These are phyloP conservation scores for Grammomys surdaster DNA, from an alignment of 2,113 vertebrate species.

Conservation along the genomic window DNA sequence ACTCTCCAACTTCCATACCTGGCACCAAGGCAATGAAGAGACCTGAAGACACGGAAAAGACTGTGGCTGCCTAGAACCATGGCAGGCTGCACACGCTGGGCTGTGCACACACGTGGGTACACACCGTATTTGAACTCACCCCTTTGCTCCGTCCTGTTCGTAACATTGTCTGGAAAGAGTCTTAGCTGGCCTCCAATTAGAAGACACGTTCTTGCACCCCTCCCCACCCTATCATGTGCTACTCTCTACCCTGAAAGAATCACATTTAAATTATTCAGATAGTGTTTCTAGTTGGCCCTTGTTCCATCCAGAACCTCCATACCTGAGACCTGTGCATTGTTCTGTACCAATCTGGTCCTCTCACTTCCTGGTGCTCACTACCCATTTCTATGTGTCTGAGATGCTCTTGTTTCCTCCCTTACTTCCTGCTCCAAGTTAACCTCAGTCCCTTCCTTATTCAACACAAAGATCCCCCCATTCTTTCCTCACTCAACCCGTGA, in stretches of 20 bases:
- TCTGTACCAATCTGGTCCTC: fast-evolving
- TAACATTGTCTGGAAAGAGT: fast-evolving
- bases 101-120: no score
- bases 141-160: neutral
- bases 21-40: neutral
- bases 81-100: fast-evolving
- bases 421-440: neutral
- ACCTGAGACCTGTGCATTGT: fast-evolving
- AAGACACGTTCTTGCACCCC: neutral
- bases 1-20: neutral
- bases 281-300: neutral
- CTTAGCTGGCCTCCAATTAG: neutral
- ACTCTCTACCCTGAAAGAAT: neutral
- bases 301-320: neutral
- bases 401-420: fast-evolving
- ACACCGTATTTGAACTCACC: fast-evolving
- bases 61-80: fast-evolving
- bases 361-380: fast-evolving
- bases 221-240: fast-evolving
- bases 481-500: fast-evolving
- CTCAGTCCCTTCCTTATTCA: neutral
- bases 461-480: fast-evolving
- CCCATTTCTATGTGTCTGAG: neutral
- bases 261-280: neutral
- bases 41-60: neutral